phyloP scores from a whole-genome alignment of 2,797 vertebrate species.

The Chromobotia macracanthus region DNA sequence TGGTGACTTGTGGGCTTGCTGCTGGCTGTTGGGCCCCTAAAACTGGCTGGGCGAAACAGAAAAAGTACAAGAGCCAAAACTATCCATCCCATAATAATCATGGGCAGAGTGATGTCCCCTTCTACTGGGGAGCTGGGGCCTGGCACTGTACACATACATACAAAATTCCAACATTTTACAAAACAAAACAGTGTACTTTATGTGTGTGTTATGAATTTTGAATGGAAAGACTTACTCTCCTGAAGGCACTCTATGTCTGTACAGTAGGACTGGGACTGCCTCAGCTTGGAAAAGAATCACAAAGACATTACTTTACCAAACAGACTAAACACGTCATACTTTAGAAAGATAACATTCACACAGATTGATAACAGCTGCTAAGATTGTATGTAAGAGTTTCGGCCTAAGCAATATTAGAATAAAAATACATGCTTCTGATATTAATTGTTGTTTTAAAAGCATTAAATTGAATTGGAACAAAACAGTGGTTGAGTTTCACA shows the following conservation, averaged over 20 bases:
- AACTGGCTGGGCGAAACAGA: constrained; percentile 87
- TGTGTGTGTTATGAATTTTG: not conserved
- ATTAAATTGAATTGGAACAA: not conserved
- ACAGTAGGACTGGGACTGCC: constrained; percentile 95
- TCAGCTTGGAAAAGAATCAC: constrained; percentile 80
- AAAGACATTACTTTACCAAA: constrained; percentile 4
- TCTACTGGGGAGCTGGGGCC: constrained; percentile 82
- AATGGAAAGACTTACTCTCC: constrained; percentile 71
- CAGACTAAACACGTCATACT: not conserved
- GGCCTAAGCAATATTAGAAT: not conserved
- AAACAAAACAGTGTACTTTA: not conserved
- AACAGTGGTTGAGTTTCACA: not conserved
- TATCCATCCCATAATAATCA: constrained; percentile 93
- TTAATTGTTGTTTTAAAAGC: not conserved
- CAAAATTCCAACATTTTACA: constrained; percentile 12
- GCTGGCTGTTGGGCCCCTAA: constrained; percentile 80
- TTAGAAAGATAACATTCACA: not conserved
- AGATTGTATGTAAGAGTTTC: not conserved
- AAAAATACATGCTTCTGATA: not conserved
- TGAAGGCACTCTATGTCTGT: constrained; percentile 78
- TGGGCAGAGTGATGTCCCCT: constrained; percentile 83
- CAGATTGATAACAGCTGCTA: not conserved
- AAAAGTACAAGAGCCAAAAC: constrained; percentile 89
- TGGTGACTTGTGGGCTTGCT: constrained; percentile 84
- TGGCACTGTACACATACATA: constrained; percentile 80